Base-by-base conservation (phyloP, 2,797 vertebrate species). In the Yasuhikotakia modesta region DNA sequence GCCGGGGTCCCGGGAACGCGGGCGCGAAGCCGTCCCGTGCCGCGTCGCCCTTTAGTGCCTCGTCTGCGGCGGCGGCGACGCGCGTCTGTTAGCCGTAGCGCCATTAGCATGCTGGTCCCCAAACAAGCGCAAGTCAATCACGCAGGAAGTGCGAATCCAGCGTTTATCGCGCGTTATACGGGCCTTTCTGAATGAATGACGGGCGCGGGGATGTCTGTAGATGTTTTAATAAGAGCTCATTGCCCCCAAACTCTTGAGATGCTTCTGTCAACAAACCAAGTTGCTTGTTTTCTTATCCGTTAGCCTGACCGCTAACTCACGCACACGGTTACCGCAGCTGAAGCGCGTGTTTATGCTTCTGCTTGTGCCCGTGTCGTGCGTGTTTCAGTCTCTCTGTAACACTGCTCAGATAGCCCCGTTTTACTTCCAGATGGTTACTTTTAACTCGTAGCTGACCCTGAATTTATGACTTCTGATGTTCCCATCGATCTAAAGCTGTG, bases 11-110 rank as follows among this genome's bases (percentile, higher is more conserved):
- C 19, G 5, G 1, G 83, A 83, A 70, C 39, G 30, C 61, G 78
- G 57, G 61, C 52, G 89, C 92, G 92, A 93, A 91, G 93, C 92
- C 91, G 83, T 79, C 53, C 73, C 39, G 78, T 0, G 43, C 85
- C 82, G 83, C 81, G 82, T 81, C 60, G 85, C 84, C 82, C 88
- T 88, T 90, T 90, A 87, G 83, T 85, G 86, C 85, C 87, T 85
- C 89, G 90, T 91, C 90, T 89, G 24, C 76, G 82, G 64, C 70
- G 87, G 92, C 91, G 91, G 92, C 92, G 89, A 85, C 81, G 83
- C 86, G 85, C 87, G 86, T 87, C 71, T 30, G 46, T 58, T 71
- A 79, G 71, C 79, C 48, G 35, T 4, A 39, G 35, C 35, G 35
- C 10, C 58, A 14, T 14, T 77, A 77, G 75, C 66, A 58, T 39